Evolutionary conservation across 2,113 vertebrate genomes (phyloP).

Genomic region (Semnornis frantzii): DNA sequence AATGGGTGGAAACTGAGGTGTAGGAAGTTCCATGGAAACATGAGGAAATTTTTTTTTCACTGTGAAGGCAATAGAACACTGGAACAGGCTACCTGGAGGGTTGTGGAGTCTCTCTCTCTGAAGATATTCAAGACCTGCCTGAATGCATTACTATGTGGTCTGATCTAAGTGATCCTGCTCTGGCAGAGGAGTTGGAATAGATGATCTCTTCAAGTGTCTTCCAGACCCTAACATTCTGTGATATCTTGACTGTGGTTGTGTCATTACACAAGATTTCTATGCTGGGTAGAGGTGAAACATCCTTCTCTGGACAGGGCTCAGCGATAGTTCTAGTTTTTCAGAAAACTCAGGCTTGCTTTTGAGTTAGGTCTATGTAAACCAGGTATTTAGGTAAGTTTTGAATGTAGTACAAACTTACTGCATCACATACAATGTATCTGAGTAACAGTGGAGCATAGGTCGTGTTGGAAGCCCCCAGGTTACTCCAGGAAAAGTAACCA

Average conservation of each 20-base stretch:
- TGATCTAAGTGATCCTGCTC: too few species aligned
- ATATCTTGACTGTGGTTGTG: neutral
- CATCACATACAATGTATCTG: rapidly evolving
- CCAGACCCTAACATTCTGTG: too few species aligned
- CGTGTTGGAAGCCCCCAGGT: neutral
- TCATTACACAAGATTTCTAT: neutral
- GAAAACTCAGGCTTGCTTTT: neutral
- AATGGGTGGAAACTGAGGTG: too few species aligned
- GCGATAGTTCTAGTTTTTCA: neutral
- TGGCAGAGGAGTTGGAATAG: too few species aligned
- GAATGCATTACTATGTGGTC: too few species aligned
- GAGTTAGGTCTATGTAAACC: neutral
- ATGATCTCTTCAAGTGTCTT: too few species aligned
- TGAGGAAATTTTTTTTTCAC: too few species aligned
- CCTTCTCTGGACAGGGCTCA: neutral
- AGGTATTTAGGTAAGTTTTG: neutral
- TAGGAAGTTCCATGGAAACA: too few species aligned
- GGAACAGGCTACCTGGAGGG: too few species aligned
- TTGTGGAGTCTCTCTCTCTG: too few species aligned
- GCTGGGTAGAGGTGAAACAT: neutral
- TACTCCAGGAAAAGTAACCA: neutral
- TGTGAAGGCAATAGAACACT: too few species aligned
- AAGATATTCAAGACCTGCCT: too few species aligned
- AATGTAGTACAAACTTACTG: neutral
- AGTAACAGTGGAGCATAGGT: neutral